These are phyloP conservation scores for Apamea crenata DNA, from an alignment of 2,888 invertebrate genomes.

Conservation along the genomic window DNA sequence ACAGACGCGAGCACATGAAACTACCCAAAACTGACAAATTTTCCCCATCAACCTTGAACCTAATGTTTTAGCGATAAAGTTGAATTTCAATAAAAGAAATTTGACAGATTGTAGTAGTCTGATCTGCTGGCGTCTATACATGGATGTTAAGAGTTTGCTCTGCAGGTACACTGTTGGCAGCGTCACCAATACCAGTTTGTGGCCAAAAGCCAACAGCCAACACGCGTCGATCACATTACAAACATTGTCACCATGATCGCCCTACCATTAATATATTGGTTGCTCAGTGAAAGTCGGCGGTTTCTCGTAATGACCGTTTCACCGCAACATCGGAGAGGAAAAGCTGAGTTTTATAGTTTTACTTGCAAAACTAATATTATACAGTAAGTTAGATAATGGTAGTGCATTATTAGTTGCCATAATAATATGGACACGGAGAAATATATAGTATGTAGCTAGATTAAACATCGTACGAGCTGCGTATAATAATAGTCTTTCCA, in stretches of 20 bases:
- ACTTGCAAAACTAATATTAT: conserved; percentile 59
- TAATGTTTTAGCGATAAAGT: too few species aligned
- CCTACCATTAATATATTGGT: conserved; percentile 58
- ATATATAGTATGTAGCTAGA: background rate
- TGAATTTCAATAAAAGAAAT: too few species aligned
- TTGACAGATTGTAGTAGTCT: too few species aligned
- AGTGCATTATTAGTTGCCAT: conserved; percentile 40
- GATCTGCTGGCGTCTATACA: too few species aligned
- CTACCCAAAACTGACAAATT: too few species aligned
- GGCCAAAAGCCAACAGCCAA: conserved; percentile 22
- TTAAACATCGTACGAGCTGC: background rate
- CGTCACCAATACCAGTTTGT: background rate
- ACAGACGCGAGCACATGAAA: too few species aligned
- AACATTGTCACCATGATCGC: conserved; percentile 58
- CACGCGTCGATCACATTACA: conserved; percentile 38
- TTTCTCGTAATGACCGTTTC: conserved; percentile 64
- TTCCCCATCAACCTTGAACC: too few species aligned
- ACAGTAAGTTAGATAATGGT: conserved; percentile 50
- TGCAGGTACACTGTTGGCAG: background rate
- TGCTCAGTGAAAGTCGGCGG: conserved; percentile 66
- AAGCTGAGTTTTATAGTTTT: conserved; percentile 59
- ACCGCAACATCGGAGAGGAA: conserved; percentile 66
- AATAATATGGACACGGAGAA: conserved; percentile 27
- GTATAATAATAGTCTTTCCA: background rate
- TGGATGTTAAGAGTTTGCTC: background rate